Percentiles rank a stretch among this genome's conserved stretches.
Evolutionary conservation across 2,113 vertebrate genomes (phyloP).

Genomic region (Aspidoscelis tigris): DNA sequence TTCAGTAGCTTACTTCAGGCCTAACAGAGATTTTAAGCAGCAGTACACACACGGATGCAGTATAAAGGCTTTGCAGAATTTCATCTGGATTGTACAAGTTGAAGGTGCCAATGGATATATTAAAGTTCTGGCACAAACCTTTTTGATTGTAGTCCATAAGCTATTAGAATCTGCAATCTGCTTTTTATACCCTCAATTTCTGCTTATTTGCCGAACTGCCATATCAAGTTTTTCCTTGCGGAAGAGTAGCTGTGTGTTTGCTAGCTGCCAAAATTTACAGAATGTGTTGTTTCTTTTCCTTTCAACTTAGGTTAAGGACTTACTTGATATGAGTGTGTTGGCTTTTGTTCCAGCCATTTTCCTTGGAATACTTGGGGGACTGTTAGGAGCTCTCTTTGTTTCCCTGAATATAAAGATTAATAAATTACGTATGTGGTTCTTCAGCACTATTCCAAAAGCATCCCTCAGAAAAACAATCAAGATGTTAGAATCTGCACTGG

Average conservation of each 20-base stretch:
- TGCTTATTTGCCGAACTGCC: constrained; percentile 8
- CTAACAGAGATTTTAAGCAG: neutral
- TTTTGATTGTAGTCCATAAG: constrained; percentile 27
- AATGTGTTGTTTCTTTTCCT: constrained; percentile 15
- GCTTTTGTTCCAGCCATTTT: constrained; percentile 59
- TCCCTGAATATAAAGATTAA: constrained; percentile 65
- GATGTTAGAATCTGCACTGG: constrained; percentile 56
- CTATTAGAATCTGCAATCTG: constrained; percentile 14
- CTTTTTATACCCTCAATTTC: constrained; percentile 40
- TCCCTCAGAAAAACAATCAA: constrained; percentile 61
- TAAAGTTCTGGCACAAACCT: constrained; percentile 23
- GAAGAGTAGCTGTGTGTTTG: constrained; percentile 35
- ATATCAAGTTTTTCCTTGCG: constrained; percentile 32
- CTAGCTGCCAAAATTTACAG: constrained; percentile 44
- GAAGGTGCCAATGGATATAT: neutral
- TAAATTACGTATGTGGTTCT: constrained; percentile 53
- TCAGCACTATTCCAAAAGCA: constrained; percentile 58
- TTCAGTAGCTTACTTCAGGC: neutral
- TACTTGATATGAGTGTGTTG: constrained; percentile 60
- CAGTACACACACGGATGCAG: neutral
- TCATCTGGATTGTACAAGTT: constrained; percentile 21
- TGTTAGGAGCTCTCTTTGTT: constrained; percentile 64
- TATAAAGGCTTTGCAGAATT: constrained; percentile 4
- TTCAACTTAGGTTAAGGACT: constrained; percentile 63
- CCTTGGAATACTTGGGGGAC: constrained; percentile 62